Evolutionary conservation across 2,797 vertebrate genomes (phyloP).

Genomic region (Megalops cyprinoides): DNA sequence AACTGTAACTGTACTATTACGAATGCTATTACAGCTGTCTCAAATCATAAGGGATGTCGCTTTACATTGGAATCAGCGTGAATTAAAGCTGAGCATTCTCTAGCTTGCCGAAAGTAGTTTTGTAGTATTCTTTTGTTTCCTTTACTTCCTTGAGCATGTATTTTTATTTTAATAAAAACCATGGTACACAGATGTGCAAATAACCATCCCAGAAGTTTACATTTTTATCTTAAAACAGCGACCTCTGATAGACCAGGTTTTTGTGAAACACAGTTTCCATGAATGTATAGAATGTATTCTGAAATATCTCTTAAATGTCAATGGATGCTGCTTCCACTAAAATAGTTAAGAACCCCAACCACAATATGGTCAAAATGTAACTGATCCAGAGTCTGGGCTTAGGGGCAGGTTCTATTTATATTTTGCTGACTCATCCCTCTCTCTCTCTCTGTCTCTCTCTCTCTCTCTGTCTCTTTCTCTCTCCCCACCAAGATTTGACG

Average conservation of each 20-base stretch:
- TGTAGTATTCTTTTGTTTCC: neutral
- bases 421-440: neutral
- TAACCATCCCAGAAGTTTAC: too few relatives aligned
- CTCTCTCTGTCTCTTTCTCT: neutral
- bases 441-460: neutral
- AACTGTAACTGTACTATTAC: too few relatives aligned
- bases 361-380: neutral
- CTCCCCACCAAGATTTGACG: constrained; percentile 65
- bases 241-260: too few relatives aligned
- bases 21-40: too few relatives aligned
- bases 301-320: neutral
- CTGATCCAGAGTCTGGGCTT: neutral
- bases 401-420: neutral
- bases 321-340: neutral
- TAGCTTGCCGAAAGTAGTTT: neutral
- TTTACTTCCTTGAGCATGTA: neutral
- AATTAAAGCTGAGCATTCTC: too few relatives aligned
- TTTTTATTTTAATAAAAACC: neutral
- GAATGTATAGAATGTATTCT: too few relatives aligned
- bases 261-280: too few relatives aligned
- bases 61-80: neutral
- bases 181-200: neutral
- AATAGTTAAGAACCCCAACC: neutral
- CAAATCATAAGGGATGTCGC: neutral
- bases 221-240: too few relatives aligned